Percentiles rank a stretch among this genome's conserved stretches.
These are phyloP conservation scores for Vombatus ursinus DNA, from an alignment of 2,113 vertebrate species.

Conservation along the genomic window DNA sequence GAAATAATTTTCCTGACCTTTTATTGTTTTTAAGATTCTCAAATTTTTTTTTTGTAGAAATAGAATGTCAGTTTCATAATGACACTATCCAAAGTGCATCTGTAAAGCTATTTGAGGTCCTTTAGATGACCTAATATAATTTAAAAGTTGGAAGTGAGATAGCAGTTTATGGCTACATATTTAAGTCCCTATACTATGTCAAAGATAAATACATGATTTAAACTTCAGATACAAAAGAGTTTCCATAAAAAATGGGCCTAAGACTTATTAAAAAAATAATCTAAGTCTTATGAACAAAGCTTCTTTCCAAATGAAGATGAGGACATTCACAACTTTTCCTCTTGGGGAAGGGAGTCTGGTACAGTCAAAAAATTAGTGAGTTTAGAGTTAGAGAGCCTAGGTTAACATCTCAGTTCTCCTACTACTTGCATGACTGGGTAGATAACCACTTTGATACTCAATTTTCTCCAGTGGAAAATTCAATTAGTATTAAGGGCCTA, in stretches of 20 bases:
- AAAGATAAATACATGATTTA: conserved; percentile 52
- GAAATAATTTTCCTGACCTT: neutral
- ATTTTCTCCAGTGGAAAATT: neutral
- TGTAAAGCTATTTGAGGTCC: neutral
- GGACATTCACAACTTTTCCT: conserved; percentile 71
- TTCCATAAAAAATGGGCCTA: conserved; percentile 73
- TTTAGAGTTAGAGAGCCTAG: neutral
- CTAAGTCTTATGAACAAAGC: conserved; percentile 66
- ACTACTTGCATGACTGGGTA: neutral
- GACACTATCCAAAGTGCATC: neutral
- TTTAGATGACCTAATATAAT: neutral
- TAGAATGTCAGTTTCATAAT: neutral
- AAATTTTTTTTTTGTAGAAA: neutral
- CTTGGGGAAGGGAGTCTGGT: conserved; percentile 69
- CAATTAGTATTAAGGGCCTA: neutral
- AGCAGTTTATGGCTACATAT: neutral
- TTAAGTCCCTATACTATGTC: neutral
- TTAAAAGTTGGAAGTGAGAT: neutral
- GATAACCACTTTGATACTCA: neutral
- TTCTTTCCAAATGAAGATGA: conserved; percentile 63
- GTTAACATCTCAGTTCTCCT: neutral
- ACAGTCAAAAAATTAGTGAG: neutral
- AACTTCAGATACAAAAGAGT: conserved; percentile 58
- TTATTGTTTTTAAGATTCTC: neutral
- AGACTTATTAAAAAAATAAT: conserved; percentile 31